phyloP scores from a whole-genome alignment of 2,113 vertebrate species.

The Centropristis striata region DNA sequence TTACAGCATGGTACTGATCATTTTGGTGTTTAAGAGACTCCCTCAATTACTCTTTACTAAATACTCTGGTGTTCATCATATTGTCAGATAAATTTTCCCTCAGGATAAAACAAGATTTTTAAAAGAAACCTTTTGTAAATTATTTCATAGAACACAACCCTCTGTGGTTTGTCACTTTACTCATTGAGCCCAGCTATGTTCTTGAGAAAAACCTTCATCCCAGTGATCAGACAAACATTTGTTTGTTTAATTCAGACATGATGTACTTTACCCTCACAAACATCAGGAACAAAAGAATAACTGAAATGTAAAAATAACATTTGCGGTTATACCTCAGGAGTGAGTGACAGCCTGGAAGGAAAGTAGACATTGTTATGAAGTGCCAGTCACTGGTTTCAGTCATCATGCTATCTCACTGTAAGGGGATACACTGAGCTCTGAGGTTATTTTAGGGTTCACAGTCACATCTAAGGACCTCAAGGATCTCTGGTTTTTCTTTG shows the following conservation, averaged over 20 bases:
- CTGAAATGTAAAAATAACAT: slow-evolving; percentile 14
- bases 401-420: slow-evolving; percentile 61
- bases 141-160: not conserved
- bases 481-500: slow-evolving; percentile 68
- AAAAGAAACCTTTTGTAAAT: not conserved
- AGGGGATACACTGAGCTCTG: slow-evolving; percentile 64
- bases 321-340: slow-evolving; percentile 26
- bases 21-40: not conserved
- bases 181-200: not conserved
- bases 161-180: slow-evolving; percentile 12
- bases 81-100: not conserved
- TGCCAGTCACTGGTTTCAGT: slow-evolving; percentile 69
- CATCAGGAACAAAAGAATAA: not conserved
- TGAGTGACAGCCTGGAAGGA: slow-evolving; percentile 31
- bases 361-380: slow-evolving; percentile 58
- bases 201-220: not conserved
- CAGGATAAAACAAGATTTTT: not conserved
- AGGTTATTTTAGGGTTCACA: slow-evolving; percentile 75
- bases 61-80: not conserved
- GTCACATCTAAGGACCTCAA: slow-evolving; percentile 70
- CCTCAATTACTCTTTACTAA: not conserved
- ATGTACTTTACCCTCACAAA: not conserved
- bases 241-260: not conserved
- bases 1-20: not conserved
- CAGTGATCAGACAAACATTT: slow-evolving; percentile 21